Base-by-base conservation (phyloP, 2,113 vertebrate species). In the Hippocampus zosterae region DNA sequence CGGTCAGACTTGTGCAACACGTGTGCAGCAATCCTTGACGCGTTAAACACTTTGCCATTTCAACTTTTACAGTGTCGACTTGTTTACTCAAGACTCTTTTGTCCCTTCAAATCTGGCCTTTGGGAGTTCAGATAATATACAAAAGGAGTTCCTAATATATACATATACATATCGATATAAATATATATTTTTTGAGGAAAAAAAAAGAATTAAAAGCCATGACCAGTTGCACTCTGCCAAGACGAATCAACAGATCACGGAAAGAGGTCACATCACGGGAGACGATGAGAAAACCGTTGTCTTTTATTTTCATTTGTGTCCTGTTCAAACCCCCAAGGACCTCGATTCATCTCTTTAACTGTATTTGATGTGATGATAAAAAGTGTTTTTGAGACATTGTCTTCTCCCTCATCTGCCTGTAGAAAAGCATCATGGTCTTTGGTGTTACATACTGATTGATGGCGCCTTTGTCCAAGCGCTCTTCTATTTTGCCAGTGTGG, bases 151-250 rank as follows among this genome's bases (percentile, higher is more conserved):
- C 65, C 80, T 73, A 74, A 83, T 86, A 83, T 83, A 60, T 73
- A 63, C 19, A 65, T 23, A 63, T 41, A 40, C 41, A 63, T 65
- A 63, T 65, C n/a, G 21, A 44, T 65, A 46, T 40, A 27, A 46
- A 44, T 65, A 1, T 65, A 1, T 65, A 46, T 83, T 68, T 82
- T 84, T 82, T 74, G 62, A 50, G 5, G 33, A 37, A 37, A 37
- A 76, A 70, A 70, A 80, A 73, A 68, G 53, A 68, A 55, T 81
- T 81, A 69, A 72, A 88, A 91, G 86, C 87, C 86, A 88, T 88
- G 85, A 67, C 71, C 79, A 67, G 79, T 86, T 90, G 86, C 88
- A 91, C 88, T 88, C 85, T 42, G 87, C 87, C 82, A 81, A 87
- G 84, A 88, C 74, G 56, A 88, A 91, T 87, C 85, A 85, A 87